Evolutionary conservation across 2,113 vertebrate genomes (phyloP).

Genomic region (Spilogale gracilis): DNA sequence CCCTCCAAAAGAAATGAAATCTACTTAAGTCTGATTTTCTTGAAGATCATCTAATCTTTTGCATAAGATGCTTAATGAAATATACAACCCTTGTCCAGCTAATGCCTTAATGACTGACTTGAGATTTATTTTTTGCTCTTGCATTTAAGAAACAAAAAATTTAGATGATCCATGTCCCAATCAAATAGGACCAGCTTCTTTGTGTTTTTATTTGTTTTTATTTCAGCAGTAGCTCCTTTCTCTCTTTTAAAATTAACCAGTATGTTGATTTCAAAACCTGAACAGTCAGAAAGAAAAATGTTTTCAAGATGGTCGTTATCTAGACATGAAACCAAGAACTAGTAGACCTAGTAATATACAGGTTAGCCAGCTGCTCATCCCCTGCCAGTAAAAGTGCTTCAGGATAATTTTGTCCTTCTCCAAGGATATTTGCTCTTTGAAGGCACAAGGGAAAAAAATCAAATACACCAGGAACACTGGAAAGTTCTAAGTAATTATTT

Average conservation of each 20-base stretch:
- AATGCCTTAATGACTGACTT: conserved; percentile 31
- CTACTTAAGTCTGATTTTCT: conserved; percentile 57
- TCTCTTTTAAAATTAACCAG: conserved; percentile 34
- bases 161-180: neutral
- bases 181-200: neutral
- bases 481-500: conserved; percentile 37
- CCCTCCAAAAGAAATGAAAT: conserved; percentile 48
- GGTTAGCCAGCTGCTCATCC: neutral
- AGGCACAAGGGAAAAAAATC: conserved; percentile 4
- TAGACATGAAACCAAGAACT: conserved; percentile 34
- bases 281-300: neutral
- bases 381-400: neutral
- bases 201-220: neutral
- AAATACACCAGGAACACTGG: neutral
- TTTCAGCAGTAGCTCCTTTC: neutral
- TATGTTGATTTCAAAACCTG: conserved; percentile 22
- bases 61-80: neutral
- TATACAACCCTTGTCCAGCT: neutral
- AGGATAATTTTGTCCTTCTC: neutral
- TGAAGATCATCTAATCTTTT: conserved; percentile 46
- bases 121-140: neutral
- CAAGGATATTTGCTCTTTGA: neutral
- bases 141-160: conserved; percentile 45
- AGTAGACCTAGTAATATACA: neutral
- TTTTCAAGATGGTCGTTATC: neutral